Conservation (phyloP, 30 jellyfish, hydroid and myxozoan genomes). For the Mastigias papua region DNA sequence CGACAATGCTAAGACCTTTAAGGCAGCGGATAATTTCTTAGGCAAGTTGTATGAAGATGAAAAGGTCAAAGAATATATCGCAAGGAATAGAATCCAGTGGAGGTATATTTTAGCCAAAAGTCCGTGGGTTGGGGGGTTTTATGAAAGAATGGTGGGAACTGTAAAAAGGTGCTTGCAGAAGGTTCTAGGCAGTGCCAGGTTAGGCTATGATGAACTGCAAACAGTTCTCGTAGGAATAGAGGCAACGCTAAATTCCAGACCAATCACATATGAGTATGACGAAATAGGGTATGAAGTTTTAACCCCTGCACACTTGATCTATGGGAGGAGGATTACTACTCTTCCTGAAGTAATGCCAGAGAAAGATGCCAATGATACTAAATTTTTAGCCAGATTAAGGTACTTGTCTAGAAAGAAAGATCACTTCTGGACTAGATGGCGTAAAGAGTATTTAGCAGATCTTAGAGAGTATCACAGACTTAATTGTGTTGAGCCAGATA, state of each 20-base stretch:
- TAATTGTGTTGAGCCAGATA: background rate
- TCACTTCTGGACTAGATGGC: conserved; percentile 33
- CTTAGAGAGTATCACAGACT: conserved; percentile 15
- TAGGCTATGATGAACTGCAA: conserved; percentile 19
- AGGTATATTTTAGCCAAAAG: conserved; percentile 25
- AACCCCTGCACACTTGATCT: conserved; percentile 61
- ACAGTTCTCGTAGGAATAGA: conserved; percentile 54
- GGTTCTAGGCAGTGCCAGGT: conserved; percentile 41
- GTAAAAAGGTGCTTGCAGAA: conserved; percentile 41
- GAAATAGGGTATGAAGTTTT: conserved; percentile 26
- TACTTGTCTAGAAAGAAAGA: background rate
- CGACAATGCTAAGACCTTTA: conserved; percentile 67
- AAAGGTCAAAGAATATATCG: background rate
- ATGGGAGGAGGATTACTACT: conserved; percentile 26
- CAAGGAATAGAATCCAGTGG: conserved; percentile 20
- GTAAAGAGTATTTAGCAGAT: conserved; percentile 15
- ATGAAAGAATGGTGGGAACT: conserved; percentile 43
- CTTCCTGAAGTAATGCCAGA: background rate
- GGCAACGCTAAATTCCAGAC: conserved; percentile 50
- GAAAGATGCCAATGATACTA: background rate
- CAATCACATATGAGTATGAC: conserved; percentile 39
- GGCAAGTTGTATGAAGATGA: background rate
- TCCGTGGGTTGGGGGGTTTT: conserved; percentile 50
- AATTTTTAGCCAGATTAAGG: background rate
- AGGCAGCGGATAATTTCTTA: conserved; percentile 9